phyloP scores from a whole-genome alignment of 2,113 vertebrate genomes.

The Ailuropoda melanoleuca region DNA sequence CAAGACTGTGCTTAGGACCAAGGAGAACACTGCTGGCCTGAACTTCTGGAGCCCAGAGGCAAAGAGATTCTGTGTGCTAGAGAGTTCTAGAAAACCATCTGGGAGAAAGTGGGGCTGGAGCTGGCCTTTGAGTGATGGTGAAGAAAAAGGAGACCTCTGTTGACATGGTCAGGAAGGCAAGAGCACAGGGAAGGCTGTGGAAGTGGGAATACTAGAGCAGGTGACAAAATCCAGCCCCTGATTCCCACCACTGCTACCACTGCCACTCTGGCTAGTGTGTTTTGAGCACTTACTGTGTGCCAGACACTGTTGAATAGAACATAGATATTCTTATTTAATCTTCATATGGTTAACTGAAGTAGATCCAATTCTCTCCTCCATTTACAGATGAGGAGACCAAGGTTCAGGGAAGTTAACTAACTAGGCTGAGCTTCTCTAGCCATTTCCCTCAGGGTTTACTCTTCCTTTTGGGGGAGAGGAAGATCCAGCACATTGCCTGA shows the following conservation, averaged over 20 bases:
- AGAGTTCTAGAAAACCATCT: neutral
- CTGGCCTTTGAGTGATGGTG: neutral
- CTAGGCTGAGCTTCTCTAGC: too few relatives aligned
- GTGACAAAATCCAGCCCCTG: too few relatives aligned
- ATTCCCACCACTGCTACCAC: neutral
- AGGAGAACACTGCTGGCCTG: neutral
- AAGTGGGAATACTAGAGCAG: neutral
- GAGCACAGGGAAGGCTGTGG: neutral
- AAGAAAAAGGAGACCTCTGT: neutral
- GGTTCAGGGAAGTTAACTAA: neutral
- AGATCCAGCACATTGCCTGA: neutral
- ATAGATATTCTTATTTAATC: neutral
- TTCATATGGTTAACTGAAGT: neutral
- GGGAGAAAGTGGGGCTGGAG: neutral
- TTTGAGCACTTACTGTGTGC: neutral
- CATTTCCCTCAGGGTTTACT: neutral
- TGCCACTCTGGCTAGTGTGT: neutral
- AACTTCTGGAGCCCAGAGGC: neutral
- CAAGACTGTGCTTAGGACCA: too few relatives aligned
- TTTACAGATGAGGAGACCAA: neutral
- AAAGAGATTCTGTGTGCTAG: neutral
- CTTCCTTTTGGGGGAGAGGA: neutral
- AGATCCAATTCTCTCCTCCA: neutral
- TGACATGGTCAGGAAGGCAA: neutral
- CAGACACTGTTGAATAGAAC: neutral